These are phyloP conservation scores for Platysternon megacephalum DNA, from an alignment of 2,113 vertebrate species.

Conservation along the genomic window DNA sequence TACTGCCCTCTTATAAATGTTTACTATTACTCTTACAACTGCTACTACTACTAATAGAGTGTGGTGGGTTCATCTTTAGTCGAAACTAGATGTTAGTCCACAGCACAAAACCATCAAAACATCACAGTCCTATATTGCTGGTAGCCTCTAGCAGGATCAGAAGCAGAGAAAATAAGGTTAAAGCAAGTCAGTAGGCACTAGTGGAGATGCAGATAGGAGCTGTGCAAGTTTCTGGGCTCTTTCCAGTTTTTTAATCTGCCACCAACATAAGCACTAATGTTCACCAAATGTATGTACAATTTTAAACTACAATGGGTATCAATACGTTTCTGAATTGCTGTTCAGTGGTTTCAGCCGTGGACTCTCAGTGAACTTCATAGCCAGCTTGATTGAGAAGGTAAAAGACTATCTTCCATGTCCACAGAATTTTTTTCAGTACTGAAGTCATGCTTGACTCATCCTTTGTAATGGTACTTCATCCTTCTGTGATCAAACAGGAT, in stretches of 20 bases:
- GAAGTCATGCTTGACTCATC: background rate
- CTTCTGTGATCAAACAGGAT: background rate
- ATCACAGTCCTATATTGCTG: background rate
- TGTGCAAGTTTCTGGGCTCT: background rate
- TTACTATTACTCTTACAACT: background rate
- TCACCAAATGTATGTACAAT: background rate
- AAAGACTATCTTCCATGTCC: background rate
- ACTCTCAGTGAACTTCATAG: background rate
- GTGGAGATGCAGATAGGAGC: background rate
- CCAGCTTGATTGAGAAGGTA: background rate
- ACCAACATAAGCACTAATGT: background rate
- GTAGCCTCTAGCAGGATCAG: background rate
- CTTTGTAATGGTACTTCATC: background rate
- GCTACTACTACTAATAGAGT: background rate
- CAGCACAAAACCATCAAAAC: background rate
- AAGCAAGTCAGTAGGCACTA: background rate
- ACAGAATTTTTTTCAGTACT: background rate
- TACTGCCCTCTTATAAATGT: background rate
- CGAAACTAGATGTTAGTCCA: background rate
- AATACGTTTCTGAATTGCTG: slow-evolving; percentile 38
- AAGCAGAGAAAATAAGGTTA: background rate
- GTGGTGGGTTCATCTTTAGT: background rate
- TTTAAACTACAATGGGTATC: background rate
- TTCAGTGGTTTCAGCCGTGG: background rate
- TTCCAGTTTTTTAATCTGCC: background rate